These are phyloP conservation scores for Amiota mariae DNA, from an alignment of 2,888 invertebrate genomes.

Conservation along the genomic window DNA sequence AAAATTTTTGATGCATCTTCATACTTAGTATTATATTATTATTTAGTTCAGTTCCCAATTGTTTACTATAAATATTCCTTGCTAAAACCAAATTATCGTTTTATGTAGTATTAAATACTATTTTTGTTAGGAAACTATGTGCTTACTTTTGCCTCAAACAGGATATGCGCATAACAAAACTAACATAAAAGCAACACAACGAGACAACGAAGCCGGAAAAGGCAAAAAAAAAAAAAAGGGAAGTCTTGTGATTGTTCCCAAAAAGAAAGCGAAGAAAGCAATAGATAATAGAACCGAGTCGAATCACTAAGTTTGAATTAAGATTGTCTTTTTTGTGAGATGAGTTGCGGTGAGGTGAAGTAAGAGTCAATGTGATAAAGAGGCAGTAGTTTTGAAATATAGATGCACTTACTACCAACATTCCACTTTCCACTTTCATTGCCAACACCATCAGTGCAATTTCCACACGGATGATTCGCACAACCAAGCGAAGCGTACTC, in stretches of 20 bases:
- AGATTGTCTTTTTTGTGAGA: no score
- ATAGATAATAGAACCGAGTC: no score
- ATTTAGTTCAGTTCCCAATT: no score
- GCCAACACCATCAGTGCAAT: no score
- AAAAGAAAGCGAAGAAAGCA: neutral
- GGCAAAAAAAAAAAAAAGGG: neutral
- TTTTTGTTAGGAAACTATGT: constrained; percentile 33
- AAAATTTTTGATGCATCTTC: no score
- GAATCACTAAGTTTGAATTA: no score
- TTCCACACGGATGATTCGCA: constrained; percentile 9
- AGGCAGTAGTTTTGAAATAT: constrained; percentile 29
- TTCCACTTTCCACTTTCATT: neutral
- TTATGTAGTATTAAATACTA: constrained; percentile 30
- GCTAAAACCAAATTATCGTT: constrained; percentile 41
- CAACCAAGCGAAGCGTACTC: neutral
- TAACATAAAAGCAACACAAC: constrained; percentile 20
- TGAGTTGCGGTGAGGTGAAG: neutral
- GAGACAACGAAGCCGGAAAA: constrained; percentile 4
- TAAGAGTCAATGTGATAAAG: constrained; percentile 13
- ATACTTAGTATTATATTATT: no score
- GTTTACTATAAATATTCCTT: constrained; percentile 26
- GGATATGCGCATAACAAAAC: constrained; percentile 16
- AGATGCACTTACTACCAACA: constrained; percentile 21
- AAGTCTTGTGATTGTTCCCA: neutral
- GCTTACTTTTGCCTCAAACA: constrained; percentile 27